Percentiles rank a stretch among this genome's conserved stretches.
phyloP scores from a whole-genome alignment of 2,797 vertebrate genomes.

The Halcyon chelicuti region DNA sequence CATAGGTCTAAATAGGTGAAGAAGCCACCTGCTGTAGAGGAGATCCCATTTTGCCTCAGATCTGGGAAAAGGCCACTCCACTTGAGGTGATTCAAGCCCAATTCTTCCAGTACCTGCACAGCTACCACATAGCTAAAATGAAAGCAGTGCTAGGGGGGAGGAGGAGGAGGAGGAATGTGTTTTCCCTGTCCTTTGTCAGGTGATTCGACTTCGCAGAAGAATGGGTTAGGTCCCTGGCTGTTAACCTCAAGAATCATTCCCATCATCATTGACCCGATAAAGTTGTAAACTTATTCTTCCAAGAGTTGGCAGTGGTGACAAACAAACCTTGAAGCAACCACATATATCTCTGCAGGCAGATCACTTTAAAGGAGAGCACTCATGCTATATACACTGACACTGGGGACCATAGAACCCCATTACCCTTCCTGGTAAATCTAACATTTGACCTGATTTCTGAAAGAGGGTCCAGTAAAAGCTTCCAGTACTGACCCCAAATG shows the following conservation, averaged over 20 bases:
- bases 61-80: neutral
- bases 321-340: neutral
- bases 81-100: neutral
- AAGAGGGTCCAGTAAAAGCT: neutral
- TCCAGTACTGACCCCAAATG: neutral
- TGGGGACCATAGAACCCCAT: neutral
- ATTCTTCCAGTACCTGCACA: neutral
- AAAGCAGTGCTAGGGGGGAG: neutral
- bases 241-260: neutral
- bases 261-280: neutral
- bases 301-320: neutral
- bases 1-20: neutral
- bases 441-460: neutral
- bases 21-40: neutral
- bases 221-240: neutral
- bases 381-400: neutral
- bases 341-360: neutral
- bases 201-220: neutral
- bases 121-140: neutral
- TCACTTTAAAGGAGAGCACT: neutral
- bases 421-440: neutral
- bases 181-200: neutral
- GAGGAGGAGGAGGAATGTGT: fast-evolving
- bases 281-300: neutral
- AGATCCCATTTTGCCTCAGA: neutral